Conservation (phyloP, 2,113 vertebrate genomes). For the Xyrauchen texanus region DNA sequence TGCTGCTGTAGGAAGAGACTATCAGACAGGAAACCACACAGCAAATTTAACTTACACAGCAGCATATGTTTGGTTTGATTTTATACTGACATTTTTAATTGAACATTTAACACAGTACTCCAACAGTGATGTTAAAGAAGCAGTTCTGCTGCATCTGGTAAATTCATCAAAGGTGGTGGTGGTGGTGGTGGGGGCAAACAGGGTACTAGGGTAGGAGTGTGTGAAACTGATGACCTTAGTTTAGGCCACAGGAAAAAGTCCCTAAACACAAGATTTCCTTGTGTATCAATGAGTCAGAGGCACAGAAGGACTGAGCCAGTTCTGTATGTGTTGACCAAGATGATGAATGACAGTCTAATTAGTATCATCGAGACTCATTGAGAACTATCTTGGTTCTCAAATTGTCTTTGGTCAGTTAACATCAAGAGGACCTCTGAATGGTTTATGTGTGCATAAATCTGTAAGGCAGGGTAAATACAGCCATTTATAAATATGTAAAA, state of each 20-base stretch:
- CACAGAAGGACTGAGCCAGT: not conserved
- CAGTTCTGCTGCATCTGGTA: not conserved
- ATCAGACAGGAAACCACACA: too few relatives aligned
- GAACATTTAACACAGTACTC: not conserved
- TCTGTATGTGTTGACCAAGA: not conserved
- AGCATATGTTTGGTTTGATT: not conserved
- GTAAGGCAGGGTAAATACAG: too few relatives aligned
- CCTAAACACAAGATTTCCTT: not conserved
- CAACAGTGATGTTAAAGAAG: not conserved
- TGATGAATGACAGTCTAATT: constrained; percentile 32
- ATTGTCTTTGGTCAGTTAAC: constrained; percentile 3
- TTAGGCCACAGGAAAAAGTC: not conserved
- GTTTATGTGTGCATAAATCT: not conserved
- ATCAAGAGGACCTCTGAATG: constrained; percentile 11
- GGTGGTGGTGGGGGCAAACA: not conserved
- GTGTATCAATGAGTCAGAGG: not conserved
- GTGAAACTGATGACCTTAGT: not conserved
- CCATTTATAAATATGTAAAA: not conserved
- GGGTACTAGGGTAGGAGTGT: not conserved
- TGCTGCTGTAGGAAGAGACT: too few relatives aligned
- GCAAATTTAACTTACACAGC: too few relatives aligned
- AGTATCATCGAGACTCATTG: not conserved
- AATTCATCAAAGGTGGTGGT: not conserved
- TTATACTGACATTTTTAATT: not conserved
- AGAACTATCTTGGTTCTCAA: not conserved